Evolutionary conservation across 2,888 invertebrate genomes (phyloP).

Genomic region (Eilema depressum): DNA sequence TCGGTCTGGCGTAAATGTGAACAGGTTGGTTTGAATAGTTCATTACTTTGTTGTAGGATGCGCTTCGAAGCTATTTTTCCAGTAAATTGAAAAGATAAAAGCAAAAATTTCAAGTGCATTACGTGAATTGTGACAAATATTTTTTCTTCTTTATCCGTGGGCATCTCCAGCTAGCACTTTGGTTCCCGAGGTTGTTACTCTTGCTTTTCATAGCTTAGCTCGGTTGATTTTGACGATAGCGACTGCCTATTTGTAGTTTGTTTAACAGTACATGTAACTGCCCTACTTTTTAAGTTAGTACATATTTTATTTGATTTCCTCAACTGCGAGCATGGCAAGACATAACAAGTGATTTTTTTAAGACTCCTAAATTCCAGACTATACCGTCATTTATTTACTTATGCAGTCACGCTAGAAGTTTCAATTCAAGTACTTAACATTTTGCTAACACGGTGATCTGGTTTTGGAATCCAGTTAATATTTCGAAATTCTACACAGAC

Average conservation of each 20-base stretch:
- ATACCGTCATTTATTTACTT: constrained; percentile 23
- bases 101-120: no score
- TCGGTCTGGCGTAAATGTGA: not conserved
- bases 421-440: constrained; percentile 35
- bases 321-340: not conserved
- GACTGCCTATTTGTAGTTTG: no score
- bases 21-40: not conserved
- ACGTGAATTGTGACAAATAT: no score
- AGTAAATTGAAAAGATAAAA: not conserved
- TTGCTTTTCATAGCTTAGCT: not conserved
- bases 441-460: constrained; percentile 30
- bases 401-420: constrained; percentile 24
- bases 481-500: constrained; percentile 41
- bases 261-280: not conserved
- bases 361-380: constrained; percentile 16
- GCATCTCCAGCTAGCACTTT: not conserved
- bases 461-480: constrained; percentile 39
- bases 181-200: not conserved
- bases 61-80: not conserved
- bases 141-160: not conserved
- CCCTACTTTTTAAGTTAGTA: not conserved
- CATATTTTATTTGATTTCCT: not conserved
- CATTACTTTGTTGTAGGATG: not conserved
- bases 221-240: not conserved
- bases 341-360: constrained; percentile 8